These are phyloP conservation scores for Mesoclemmys tuberculata DNA, from an alignment of 2,113 vertebrate species.

Conservation along the genomic window DNA sequence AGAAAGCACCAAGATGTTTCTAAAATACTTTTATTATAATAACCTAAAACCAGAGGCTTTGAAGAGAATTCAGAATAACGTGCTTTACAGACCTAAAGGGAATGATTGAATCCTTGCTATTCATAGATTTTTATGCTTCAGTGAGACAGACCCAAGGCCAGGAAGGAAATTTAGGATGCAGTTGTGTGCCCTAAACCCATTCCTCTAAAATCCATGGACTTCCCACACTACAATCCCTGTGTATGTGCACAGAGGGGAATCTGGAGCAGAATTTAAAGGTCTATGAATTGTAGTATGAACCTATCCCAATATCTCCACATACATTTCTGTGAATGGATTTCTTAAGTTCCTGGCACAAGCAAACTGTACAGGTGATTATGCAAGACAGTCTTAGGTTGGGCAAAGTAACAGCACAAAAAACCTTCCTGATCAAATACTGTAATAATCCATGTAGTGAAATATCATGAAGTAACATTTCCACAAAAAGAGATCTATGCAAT, in stretches of 20 bases:
- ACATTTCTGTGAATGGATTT: background rate
- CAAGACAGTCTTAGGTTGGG: background rate
- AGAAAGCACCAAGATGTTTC: background rate
- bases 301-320: background rate
- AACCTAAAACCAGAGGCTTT: background rate
- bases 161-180: background rate
- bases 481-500: background rate
- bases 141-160: background rate
- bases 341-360: constrained; percentile 11
- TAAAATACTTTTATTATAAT: background rate
- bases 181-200: background rate
- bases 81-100: background rate
- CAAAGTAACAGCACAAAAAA: background rate
- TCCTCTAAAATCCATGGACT: background rate
- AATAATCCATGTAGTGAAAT: background rate
- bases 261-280: background rate
- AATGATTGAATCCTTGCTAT: background rate
- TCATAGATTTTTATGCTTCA: background rate
- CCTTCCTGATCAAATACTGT: background rate
- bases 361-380: background rate
- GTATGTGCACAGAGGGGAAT: background rate
- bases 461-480: background rate
- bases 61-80: background rate
- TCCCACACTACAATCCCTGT: background rate
- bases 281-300: background rate